These are phyloP conservation scores for Eupeodes latifasciatus DNA, from an alignment of 2,888 invertebrate species.

Conservation along the genomic window DNA sequence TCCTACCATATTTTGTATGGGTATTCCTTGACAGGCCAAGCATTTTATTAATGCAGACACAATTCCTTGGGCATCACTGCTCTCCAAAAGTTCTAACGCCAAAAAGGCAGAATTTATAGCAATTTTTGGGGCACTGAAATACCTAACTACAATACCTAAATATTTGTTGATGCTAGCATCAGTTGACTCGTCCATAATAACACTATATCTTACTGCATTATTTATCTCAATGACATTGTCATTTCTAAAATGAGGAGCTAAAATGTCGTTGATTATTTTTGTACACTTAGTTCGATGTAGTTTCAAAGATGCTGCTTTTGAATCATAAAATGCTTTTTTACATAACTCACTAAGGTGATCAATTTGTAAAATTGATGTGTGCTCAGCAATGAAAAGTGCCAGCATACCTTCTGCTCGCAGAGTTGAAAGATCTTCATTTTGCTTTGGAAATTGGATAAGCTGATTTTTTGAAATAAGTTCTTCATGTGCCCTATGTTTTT, in stretches of 20 bases:
- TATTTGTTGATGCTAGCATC: constrained; percentile 30
- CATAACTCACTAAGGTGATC: constrained; percentile 10
- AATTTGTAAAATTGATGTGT: constrained; percentile 3
- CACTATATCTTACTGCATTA: constrained; percentile 20
- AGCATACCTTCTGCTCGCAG: background rate
- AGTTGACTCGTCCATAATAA: constrained; percentile 35
- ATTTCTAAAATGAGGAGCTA: constrained; percentile 28
- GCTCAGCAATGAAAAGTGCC: constrained; percentile 11
- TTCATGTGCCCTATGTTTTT: background rate
- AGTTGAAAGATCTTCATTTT: background rate
- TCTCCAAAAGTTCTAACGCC: constrained; percentile 7
- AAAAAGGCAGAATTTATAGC: constrained; percentile 13
- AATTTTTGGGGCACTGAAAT: constrained; percentile 20
- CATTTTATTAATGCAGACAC: constrained; percentile 23
- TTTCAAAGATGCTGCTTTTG: constrained; percentile 18
- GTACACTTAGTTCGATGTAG: constrained; percentile 52
- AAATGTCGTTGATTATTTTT: constrained; percentile 29
- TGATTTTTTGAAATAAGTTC: constrained; percentile 3
- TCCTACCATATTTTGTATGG: constrained; percentile 26
- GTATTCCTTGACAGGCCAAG: background rate
- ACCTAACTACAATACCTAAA: constrained; percentile 26
- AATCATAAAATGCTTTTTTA: constrained; percentile 24
- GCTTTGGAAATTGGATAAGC: background rate
- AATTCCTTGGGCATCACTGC: constrained; percentile 13
- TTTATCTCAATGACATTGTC: constrained; percentile 7